These are phyloP conservation scores for Volucella inflata DNA, from an alignment of 2,888 invertebrate species.

Conservation along the genomic window DNA sequence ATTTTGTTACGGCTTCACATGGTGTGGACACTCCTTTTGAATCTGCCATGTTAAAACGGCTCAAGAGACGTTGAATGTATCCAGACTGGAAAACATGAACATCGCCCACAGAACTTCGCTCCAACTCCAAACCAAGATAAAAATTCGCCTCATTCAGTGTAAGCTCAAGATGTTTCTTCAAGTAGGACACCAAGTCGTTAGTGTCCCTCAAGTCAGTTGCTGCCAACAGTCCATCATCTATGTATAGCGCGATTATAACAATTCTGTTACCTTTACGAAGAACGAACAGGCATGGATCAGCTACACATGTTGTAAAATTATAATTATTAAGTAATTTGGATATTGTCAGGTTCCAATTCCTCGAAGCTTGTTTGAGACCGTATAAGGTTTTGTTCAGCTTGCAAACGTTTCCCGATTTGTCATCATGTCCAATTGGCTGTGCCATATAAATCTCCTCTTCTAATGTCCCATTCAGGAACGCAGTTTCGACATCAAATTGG, in stretches of 20 bases:
- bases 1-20: no score
- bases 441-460: conserved; percentile 43
- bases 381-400: no score
- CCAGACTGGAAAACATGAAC: conserved; percentile 32
- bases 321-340: no score
- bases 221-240: conserved; percentile 75
- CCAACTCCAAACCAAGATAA: no score
- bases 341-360: no score
- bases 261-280: no score
- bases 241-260: conserved; percentile 67
- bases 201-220: conserved; percentile 41
- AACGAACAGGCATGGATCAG: no score
- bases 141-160: conserved; percentile 82
- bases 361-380: no score
- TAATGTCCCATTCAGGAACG: conserved; percentile 35
- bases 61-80: conserved; percentile 22
- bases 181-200: conserved; percentile 25
- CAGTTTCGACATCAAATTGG: conserved; percentile 68
- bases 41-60: conserved; percentile 47
- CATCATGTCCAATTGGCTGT: conserved; percentile 69
- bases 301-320: no score
- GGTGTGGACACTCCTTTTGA: no score
- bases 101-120: conserved; percentile 78
- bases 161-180: conserved; percentile 82
- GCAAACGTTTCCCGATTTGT: conserved; percentile 60